A percentile compares a stretch with the other conserved stretches of the same genome.
These are phyloP conservation scores for Ichneumon xanthorius DNA, from an alignment of 2,888 invertebrate species.

Conservation along the genomic window DNA sequence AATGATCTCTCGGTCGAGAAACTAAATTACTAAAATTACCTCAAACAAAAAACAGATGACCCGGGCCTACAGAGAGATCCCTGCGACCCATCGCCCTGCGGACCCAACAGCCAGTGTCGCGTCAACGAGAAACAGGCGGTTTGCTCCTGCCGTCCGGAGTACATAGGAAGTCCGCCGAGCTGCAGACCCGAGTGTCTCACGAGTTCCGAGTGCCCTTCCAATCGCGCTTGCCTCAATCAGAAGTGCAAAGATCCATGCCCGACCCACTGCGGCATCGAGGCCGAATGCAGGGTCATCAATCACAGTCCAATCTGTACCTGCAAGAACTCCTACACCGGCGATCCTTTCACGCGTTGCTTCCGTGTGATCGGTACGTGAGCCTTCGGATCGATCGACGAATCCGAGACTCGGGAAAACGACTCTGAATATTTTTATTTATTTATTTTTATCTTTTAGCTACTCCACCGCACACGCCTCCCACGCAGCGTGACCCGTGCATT, in stretches of 20 bases:
- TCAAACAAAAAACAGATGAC: slow-evolving; percentile 83
- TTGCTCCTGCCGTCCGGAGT: slow-evolving; percentile 85
- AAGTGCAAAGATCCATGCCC: slow-evolving; percentile 85
- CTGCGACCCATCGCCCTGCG: slow-evolving; percentile 85
- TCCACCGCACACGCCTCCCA: slow-evolving; percentile 32
- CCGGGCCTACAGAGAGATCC: slow-evolving; percentile 86
- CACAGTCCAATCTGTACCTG: slow-evolving; percentile 86
- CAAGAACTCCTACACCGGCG: slow-evolving; percentile 81
- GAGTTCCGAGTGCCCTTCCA: slow-evolving; percentile 85
- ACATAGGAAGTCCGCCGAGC: slow-evolving; percentile 84
- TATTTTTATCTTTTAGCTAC: slow-evolving; percentile 31
- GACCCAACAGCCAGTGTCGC: slow-evolving; percentile 86
- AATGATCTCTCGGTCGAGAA: neutral
- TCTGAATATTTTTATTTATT: neutral
- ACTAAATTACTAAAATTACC: neutral
- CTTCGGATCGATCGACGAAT: slow-evolving; percentile 77
- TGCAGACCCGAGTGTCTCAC: slow-evolving; percentile 84
- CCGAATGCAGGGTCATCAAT: slow-evolving; percentile 85
- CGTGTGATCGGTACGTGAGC: slow-evolving; percentile 65
- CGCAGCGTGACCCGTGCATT: slow-evolving; percentile 52
- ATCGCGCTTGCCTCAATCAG: slow-evolving; percentile 83
- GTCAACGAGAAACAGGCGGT: slow-evolving; percentile 85
- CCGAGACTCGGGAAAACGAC: neutral
- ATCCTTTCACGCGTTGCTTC: slow-evolving; percentile 83
- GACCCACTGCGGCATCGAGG: slow-evolving; percentile 85